Base-by-base conservation (phyloP, 64 coral and sea anemone genomes). In the Actinia tenebrosa region DNA sequence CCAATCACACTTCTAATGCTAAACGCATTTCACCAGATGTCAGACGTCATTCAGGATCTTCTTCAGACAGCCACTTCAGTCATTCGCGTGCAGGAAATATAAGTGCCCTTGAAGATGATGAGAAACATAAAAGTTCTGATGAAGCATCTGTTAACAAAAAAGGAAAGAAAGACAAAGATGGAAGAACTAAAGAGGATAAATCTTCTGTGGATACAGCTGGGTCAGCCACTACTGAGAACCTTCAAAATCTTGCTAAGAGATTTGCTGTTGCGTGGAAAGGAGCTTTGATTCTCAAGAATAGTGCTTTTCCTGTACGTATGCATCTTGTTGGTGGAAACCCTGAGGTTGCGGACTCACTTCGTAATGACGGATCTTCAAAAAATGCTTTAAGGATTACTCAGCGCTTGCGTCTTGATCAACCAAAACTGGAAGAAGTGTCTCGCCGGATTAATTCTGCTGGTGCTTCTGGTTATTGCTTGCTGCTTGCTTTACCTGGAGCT, bases 271-370 rank as follows among this genome's bases (percentile, higher is more conserved):
- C 95, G 22, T 98, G 95, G 95, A 93, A 93, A 94, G 95, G 95
- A 82, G 86, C 92, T 86, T 86, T 98, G 80, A 91, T 98, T 60
- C 92, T 98, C 63, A 98, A 98, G 92, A 98, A 93, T 94, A 98
- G 95, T 91, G 95, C 95, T 45, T 98, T 98, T 94, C 95, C 95
- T 79, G 91, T 98, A 55, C 95, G 95, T 10, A 94, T 98, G 95
- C 95, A 98, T 98, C 93, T 98, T 78, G 92, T 98, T 87, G 95
- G 95, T 87, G 95, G 95, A 87, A 98, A 98, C 85, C 95, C 95
- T 26, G 95, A 98, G 84, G 92, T 98, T 84, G 95, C 95, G 53
- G 95, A 98, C 83, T 98, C 95, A 56, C 64, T 98, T 80, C 95
- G 95, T 64, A 94, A 86, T 86, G 95, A 98, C 86, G 69, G 87